Base-by-base conservation (phyloP, 2,888 invertebrate genomes). In the Galerucella calmariensis region DNA sequence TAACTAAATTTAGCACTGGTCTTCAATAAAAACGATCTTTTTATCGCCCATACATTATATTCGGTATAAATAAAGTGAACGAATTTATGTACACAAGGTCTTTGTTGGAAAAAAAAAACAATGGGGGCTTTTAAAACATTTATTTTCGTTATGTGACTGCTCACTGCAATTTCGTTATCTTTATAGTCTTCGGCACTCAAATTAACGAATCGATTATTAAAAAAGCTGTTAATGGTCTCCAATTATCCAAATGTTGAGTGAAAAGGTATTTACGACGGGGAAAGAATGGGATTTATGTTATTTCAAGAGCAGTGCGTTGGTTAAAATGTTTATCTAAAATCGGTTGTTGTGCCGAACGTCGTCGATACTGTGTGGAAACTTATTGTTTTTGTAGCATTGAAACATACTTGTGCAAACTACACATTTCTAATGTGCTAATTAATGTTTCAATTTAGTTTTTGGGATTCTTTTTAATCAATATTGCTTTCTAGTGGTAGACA, bases 51-150 rank as follows among this genome's bases (percentile, higher is more conserved):
- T 71, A 68, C 69, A 73, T 73, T 73, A 73, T 71, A 73, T 65
- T 69, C 62, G 68, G 73, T 72, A 68, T 76, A 69, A 76, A 76
- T 76, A 73, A 71, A 41, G 46, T 76, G 69, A 44, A 73, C 20
- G 68, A 68, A 46, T 58, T 56, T 59, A 51, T 53, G 51, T 48
- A 46, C 62, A 59, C 70, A 69, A n/a, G 46, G 14, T 61, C n/a
- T 48, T 69, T 69, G 61, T 62, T 69, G 27, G 16, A 62, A 69
- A 69, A 69, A 69, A 69, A 69, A 69, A 69, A 63, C 69, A 69
- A 69, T 69, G 14, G 69, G n/a, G 61, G 27, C 35, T 69, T 24
- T 69, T 24, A 8, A 10, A 35, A 10, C 16, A 41, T 58, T 67
- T 67, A 35, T 67, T 67, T 67, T 44, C 16, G 44, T 44, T 65